Evolutionary conservation across 2,797 vertebrate species (phyloP).

Genomic region (Diglossa cyanea): DNA sequence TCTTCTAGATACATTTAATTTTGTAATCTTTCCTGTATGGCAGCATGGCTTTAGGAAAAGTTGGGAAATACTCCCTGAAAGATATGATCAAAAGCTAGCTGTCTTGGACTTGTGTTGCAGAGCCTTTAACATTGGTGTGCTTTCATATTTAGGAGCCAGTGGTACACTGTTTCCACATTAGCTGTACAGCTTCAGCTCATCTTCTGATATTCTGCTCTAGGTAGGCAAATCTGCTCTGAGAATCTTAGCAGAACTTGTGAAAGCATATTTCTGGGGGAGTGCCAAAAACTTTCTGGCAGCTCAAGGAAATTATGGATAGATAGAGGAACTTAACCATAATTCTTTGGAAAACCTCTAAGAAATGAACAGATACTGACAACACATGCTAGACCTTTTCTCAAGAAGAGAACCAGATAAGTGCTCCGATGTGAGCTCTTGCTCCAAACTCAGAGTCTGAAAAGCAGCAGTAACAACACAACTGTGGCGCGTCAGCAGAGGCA

Average conservation of each 20-base stretch:
- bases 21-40: background rate
- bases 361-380: conserved; percentile 53
- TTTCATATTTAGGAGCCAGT: background rate
- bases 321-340: conserved; percentile 32
- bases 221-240: conserved; percentile 32
- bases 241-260: conserved; percentile 42
- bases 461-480: conserved; percentile 44
- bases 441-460: conserved; percentile 20
- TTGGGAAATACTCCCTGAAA: background rate
- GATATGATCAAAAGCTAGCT: background rate
- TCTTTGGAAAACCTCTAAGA: conserved; percentile 55
- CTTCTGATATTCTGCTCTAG: conserved; percentile 17
- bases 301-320: conserved; percentile 24
- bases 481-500: conserved; percentile 40
- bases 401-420: conserved; percentile 24
- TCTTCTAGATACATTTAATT: background rate
- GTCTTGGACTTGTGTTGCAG: background rate
- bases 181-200: conserved; percentile 25
- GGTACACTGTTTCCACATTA: background rate
- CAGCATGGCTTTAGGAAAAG: background rate
- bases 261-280: conserved; percentile 29
- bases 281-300: conserved; percentile 50
- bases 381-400: conserved; percentile 59
- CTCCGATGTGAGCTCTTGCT: conserved; percentile 31
- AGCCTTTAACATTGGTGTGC: background rate